Base-by-base conservation (phyloP, 2,888 invertebrate genomes). In the Drepana falcataria region DNA sequence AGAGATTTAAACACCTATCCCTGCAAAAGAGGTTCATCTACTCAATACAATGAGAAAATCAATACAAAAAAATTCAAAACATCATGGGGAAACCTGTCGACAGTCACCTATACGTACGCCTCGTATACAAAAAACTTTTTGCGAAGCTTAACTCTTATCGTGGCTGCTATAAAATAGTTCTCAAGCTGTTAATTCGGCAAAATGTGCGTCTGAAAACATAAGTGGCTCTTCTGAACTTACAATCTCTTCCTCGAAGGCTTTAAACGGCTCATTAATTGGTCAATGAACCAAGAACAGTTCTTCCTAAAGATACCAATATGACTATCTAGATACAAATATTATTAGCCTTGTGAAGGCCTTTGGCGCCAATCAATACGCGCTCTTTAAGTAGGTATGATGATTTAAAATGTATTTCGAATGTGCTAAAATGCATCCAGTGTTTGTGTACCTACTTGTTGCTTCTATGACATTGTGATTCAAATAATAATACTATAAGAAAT, bases 171-270 rank as follows among this genome's bases (percentile, higher is more conserved):
- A 48, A 21, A 21, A 48, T 7, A 48, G 40, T 34, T 7, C 41
- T 2, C 21, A 33, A 2, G 33, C 40, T 35, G 40, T 51, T 51
- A 41, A 40, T 35, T 51, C 6, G 35, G n/a, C 37, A 37, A 49
- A 49, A 37, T 37, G 35, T 37, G 3, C 49, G 49, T 40, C 49
- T 40, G 4, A 51, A 51, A 51, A 51, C 40, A 51, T 51, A 51
- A 40, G 51, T 62, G 74, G 78, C 79, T 64, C 69, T 77, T 78
- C 68, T 82, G 83, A 83, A 79, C 79, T 74, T 70, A 72, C 81
- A 78, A 75, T 82, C 79, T 75, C 83, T 83, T 83, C 80, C 82
- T 79, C 60, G 59, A 72, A 68, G 61, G 63, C 63, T 66, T 37
- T 63, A 63, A 58, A 58, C 56, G 54, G 55, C 58, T 59, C 51